phyloP scores from a whole-genome alignment of 2,113 vertebrate genomes.

The Phocoena sinus region DNA sequence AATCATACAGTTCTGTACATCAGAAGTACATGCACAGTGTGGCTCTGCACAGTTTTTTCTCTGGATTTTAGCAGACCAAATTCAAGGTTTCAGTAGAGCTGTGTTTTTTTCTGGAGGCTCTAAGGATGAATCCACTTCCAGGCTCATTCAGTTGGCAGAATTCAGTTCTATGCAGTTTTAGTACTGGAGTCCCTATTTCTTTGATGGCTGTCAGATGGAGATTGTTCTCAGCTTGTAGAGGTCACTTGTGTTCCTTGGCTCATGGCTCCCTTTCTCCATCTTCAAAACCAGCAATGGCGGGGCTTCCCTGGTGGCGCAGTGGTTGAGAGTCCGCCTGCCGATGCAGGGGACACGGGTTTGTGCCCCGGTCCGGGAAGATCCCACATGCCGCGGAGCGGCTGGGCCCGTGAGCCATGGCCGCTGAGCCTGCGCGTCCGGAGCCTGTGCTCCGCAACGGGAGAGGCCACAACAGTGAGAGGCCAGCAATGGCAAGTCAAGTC shows the following conservation, averaged over 20 bases:
- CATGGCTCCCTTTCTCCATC: not conserved
- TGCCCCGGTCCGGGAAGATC: too few relatives aligned
- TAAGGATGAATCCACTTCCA: not conserved
- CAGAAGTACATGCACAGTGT: not conserved
- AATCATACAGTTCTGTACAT: not conserved
- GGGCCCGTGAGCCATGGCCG: too few relatives aligned
- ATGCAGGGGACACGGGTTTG: too few relatives aligned
- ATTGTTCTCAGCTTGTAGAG: not conserved
- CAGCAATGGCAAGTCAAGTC: not conserved
- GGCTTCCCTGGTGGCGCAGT: too few relatives aligned
- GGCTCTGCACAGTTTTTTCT: not conserved
- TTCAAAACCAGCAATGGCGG: not conserved
- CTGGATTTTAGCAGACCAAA: not conserved
- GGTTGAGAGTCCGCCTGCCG: too few relatives aligned
- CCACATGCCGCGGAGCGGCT: too few relatives aligned
- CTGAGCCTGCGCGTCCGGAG: too few relatives aligned
- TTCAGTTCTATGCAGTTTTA: not conserved
- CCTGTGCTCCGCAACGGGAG: too few relatives aligned
- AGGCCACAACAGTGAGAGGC: too few relatives aligned
- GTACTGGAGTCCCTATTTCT: not conserved
- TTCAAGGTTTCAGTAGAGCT: not conserved
- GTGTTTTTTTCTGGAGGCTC: not conserved
- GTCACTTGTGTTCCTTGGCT: not conserved
- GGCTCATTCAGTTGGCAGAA: not conserved
- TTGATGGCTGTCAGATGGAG: not conserved